These are phyloP conservation scores for Drosophila suzukii DNA, from an alignment of 1,140 invertebrate genomes.

Conservation along the genomic window DNA sequence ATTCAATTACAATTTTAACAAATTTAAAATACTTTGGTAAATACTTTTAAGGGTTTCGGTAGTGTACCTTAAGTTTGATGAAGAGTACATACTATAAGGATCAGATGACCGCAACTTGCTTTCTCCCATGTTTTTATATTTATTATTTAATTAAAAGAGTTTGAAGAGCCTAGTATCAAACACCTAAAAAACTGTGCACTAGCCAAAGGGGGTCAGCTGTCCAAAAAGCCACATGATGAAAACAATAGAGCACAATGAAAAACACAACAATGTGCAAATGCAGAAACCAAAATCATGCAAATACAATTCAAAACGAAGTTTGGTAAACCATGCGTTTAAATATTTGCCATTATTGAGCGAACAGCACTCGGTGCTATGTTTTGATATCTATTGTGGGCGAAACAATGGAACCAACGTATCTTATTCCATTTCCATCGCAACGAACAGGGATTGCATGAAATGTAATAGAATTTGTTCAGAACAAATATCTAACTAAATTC, in stretches of 20 bases:
- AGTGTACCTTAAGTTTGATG: no score
- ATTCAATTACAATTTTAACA: no score
- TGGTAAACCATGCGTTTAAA: constrained; percentile 57
- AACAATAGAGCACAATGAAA: constrained; percentile 58
- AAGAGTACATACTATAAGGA: no score
- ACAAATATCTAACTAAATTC: not conserved
- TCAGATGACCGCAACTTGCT: no score
- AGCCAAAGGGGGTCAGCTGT: constrained; percentile 2
- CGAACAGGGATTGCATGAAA: not conserved
- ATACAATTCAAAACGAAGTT: constrained; percentile 48
- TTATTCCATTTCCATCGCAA: not conserved
- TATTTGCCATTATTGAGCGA: constrained; percentile 40
- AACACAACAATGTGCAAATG: constrained; percentile 27
- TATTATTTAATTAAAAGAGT: not conserved
- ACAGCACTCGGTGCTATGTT: constrained; percentile 28
- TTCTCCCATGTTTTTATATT: not conserved
- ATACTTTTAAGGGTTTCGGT: no score
- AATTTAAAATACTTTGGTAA: no score
- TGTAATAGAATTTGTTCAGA: not conserved
- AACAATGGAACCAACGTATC: not conserved
- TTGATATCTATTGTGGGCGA: constrained; percentile 1
- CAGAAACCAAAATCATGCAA: constrained; percentile 43
- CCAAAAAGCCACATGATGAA: constrained; percentile 25
- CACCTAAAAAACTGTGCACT: not conserved
- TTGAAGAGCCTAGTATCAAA: not conserved